These are phyloP conservation scores for Stylophora pistillata DNA, from an alignment of 64 coral and sea anemone species.

Conservation along the genomic window DNA sequence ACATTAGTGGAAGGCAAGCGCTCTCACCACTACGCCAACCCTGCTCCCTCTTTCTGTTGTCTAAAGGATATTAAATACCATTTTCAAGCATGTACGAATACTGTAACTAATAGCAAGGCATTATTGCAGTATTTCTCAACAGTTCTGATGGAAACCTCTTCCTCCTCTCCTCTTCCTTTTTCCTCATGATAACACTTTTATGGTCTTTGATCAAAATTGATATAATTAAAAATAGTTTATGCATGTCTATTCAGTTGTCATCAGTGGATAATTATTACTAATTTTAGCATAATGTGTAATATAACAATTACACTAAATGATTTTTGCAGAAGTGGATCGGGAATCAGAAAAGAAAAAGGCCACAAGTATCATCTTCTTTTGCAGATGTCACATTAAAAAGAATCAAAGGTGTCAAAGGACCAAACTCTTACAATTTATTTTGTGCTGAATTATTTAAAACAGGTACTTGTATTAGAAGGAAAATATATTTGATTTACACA, in stretches of 20 bases:
- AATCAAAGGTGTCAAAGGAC: conserved; percentile 26
- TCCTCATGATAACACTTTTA: too few relatives aligned
- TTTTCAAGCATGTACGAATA: background rate
- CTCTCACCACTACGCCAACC: too few relatives aligned
- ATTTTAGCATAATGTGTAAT: background rate
- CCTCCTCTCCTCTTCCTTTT: too few relatives aligned
- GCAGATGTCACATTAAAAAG: conserved; percentile 7
- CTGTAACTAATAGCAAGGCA: background rate
- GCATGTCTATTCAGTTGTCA: too few relatives aligned
- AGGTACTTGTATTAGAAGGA: conserved; percentile 23
- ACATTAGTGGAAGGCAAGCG: too few relatives aligned
- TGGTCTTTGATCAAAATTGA: too few relatives aligned
- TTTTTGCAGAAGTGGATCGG: background rate
- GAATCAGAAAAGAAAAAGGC: too few relatives aligned
- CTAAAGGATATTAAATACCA: background rate
- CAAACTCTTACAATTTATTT: conserved; percentile 27
- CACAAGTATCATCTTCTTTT: background rate
- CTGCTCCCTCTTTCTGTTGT: too few relatives aligned
- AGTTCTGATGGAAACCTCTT: background rate
- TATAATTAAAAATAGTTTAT: background rate
- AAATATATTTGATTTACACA: background rate
- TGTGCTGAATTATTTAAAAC: conserved; percentile 9
- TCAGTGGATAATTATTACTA: background rate
- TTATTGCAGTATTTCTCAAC: background rate
- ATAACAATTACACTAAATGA: background rate